Evolutionary conservation across 2,888 invertebrate genomes (phyloP).

Genomic region (Erpobdella octoculata): DNA sequence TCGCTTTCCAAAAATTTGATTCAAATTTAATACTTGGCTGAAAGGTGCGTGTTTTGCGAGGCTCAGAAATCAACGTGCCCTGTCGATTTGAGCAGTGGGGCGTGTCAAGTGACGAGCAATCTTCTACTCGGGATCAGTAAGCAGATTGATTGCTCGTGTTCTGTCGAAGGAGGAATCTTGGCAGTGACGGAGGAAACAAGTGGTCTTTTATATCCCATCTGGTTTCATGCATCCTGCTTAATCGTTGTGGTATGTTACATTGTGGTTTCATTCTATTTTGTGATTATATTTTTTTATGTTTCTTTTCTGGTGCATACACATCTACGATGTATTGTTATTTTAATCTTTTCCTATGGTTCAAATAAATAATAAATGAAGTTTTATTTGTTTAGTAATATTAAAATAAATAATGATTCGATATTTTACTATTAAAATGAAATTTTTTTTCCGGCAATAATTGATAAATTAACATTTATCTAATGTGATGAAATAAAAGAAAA

Average conservation of each 20-base stretch:
- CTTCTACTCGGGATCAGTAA: neutral
- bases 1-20: neutral
- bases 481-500: too few relatives aligned
- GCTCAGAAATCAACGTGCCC: neutral
- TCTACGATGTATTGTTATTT: too few relatives aligned
- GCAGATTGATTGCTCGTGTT: neutral
- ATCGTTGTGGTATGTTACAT: neutral
- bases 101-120: neutral
- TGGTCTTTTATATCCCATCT: neutral
- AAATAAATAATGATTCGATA: too few relatives aligned
- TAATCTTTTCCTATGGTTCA: too few relatives aligned
- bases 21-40: neutral
- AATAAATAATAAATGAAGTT: too few relatives aligned
- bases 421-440: too few relatives aligned
- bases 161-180: neutral
- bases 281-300: neutral
- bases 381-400: too few relatives aligned
- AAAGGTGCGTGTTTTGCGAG: neutral
- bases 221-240: neutral
- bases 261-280: neutral
- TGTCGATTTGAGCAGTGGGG: neutral
- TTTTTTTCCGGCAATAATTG: too few relatives aligned
- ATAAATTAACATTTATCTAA: too few relatives aligned
- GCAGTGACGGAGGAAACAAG: neutral
- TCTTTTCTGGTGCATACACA: too few relatives aligned